A percentile compares a stretch with the other conserved stretches of the same genome.
phyloP scores from a whole-genome alignment of 2,888 invertebrate species.

The Drosophila percnosoma region DNA sequence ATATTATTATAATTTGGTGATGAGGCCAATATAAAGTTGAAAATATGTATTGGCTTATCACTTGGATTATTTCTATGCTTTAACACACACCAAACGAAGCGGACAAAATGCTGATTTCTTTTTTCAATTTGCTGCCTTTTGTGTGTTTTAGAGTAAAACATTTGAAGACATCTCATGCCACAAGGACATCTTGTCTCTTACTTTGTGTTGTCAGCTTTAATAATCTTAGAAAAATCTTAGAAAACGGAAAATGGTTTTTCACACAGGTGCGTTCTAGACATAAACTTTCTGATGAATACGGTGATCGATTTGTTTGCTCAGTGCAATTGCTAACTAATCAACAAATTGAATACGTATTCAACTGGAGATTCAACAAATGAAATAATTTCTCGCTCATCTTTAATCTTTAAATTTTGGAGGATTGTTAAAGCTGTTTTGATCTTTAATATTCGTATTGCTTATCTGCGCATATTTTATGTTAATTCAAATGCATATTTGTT shows the following conservation, averaged over 20 bases:
- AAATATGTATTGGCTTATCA: not conserved
- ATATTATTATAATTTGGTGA: too few relatives aligned
- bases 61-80: not conserved
- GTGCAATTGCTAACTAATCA: not conserved
- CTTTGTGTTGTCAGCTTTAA: not conserved
- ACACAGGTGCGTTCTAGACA: not conserved
- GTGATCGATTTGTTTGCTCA: not conserved
- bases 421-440: not conserved
- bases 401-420: not conserved
- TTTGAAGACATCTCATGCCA: not conserved
- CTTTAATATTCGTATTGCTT: slow-evolving; percentile 5
- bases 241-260: not conserved
- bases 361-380: not conserved
- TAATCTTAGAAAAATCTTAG: not conserved
- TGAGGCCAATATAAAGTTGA: not conserved
- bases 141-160: not conserved
- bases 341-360: not conserved
- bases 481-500: slow-evolving; percentile 64
- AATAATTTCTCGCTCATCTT: not conserved
- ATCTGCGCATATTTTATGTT: slow-evolving; percentile 52
- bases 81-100: not conserved
- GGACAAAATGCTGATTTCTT: rapidly evolving
- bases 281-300: not conserved
- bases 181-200: not conserved
- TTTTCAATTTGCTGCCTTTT: not conserved